A percentile compares a stretch with the other conserved stretches of the same genome.
These are phyloP conservation scores for Tridacna gigas DNA, from an alignment of 2,888 invertebrate genomes.

Conservation along the genomic window DNA sequence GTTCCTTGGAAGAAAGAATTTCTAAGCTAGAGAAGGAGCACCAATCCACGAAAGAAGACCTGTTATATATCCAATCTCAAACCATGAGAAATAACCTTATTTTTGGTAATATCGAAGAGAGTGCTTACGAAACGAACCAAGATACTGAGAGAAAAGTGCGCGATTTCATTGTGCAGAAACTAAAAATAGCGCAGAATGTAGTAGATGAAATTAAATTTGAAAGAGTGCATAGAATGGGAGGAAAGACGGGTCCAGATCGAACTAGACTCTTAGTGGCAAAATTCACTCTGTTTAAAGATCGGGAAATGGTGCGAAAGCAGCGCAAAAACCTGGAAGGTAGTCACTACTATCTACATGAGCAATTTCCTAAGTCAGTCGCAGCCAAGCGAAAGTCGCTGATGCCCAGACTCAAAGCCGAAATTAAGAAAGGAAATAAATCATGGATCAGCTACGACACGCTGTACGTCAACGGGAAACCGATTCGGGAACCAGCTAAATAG, in stretches of 20 bases:
- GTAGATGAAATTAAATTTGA: slow-evolving; percentile 29
- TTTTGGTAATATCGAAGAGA: slow-evolving; percentile 29
- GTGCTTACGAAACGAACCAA: slow-evolving; percentile 11
- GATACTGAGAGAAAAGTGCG: slow-evolving; percentile 17
- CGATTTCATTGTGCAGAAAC: not conserved
- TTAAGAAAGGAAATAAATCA: slow-evolving; percentile 2
- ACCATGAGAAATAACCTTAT: slow-evolving; percentile 42
- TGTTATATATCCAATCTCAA: slow-evolving; percentile 31
- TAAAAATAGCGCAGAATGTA: slow-evolving; percentile 18
- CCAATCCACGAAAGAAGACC: slow-evolving; percentile 10
- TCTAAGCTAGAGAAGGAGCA: slow-evolving; percentile 20
- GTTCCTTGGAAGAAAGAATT: slow-evolving; percentile 1
- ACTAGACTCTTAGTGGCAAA: slow-evolving; percentile 42
- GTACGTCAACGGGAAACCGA: slow-evolving; percentile 23
- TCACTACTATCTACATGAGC: slow-evolving; percentile 35
- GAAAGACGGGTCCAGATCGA: not conserved
- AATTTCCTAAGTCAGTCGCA: slow-evolving; percentile 31
- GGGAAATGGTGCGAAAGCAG: slow-evolving; percentile 35
- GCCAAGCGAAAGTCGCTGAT: slow-evolving; percentile 25
- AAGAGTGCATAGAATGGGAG: slow-evolving; percentile 31
- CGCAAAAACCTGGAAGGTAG: slow-evolving; percentile 20
- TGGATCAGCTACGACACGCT: slow-evolving; percentile 39
- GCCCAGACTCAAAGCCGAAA: slow-evolving; percentile 24
- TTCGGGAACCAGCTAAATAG: slow-evolving; percentile 1
- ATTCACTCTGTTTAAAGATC: slow-evolving; percentile 40